Percentiles rank a stretch among this genome's conserved stretches.
These are phyloP conservation scores for Nasonia giraulti DNA, from an alignment of 1,140 invertebrate genomes.

Conservation along the genomic window DNA sequence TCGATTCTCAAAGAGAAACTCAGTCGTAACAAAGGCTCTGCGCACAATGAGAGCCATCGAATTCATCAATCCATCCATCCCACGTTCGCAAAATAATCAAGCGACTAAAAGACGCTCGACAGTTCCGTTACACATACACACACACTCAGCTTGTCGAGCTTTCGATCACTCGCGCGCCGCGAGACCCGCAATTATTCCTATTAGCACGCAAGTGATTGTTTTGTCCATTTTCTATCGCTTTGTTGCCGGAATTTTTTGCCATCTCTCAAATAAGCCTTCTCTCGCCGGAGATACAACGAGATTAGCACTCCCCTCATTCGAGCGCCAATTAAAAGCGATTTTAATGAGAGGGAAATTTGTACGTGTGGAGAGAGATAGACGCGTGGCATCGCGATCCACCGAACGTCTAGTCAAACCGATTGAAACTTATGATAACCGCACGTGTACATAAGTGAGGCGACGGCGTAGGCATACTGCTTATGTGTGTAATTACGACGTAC, in stretches of 20 bases:
- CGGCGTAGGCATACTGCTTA: not conserved
- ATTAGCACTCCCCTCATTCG: conserved; percentile 53
- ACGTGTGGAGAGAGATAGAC: conserved; percentile 41
- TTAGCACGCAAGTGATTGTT: conserved; percentile 48
- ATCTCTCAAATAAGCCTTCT: not conserved
- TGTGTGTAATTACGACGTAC: not conserved
- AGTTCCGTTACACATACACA: not conserved
- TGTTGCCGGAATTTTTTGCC: conserved; percentile 12
- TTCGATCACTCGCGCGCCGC: conserved; percentile 41
- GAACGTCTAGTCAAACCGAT: conserved; percentile 48
- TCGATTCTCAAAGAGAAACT: too few species aligned
- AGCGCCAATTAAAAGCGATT: conserved; percentile 59
- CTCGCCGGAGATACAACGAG: conserved; percentile 52
- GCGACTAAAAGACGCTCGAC: not conserved
- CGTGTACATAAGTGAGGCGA: conserved; percentile 4
- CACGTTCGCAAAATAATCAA: conserved; percentile 3
- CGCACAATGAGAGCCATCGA: not conserved
- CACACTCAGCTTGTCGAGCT: not conserved
- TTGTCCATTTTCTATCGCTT: conserved; percentile 37
- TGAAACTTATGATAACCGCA: conserved; percentile 55
- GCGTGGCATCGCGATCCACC: conserved; percentile 52
- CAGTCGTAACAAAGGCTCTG: not conserved
- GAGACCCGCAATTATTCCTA: conserved; percentile 59
- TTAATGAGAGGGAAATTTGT: conserved; percentile 62
- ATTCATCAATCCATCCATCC: not conserved